These are phyloP conservation scores for Acipenser ruthenus DNA, from an alignment of 2,797 vertebrate species.

Conservation along the genomic window DNA sequence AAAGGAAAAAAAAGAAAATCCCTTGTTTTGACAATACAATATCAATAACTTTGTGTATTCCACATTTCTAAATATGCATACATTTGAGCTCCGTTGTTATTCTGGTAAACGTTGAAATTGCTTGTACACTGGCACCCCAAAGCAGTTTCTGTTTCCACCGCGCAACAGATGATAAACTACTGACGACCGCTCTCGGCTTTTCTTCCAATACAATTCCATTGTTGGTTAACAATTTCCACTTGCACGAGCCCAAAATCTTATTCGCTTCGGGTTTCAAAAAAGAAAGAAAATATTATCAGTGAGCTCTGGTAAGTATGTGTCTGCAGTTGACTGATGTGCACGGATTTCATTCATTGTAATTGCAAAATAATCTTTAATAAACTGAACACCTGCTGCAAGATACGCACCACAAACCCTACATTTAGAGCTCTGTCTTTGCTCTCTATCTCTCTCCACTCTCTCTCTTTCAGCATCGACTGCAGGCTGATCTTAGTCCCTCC, in stretches of 20 bases:
- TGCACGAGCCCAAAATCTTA: conserved; percentile 1
- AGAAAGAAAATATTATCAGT: not conserved
- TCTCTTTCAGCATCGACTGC: no score
- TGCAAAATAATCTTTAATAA: not conserved
- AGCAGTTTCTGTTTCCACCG: no score
- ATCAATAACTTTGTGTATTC: not conserved
- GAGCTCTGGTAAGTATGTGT: not conserved
- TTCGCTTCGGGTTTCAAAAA: no score
- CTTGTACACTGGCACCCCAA: no score
- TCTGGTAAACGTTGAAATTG: conserved; percentile 5
- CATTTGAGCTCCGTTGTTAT: not conserved
- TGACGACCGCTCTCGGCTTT: not conserved
- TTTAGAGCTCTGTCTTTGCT: not conserved
- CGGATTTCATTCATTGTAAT: not conserved
- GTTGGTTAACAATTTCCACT: conserved; percentile 6
- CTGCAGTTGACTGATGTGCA: not conserved
- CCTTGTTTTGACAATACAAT: no score
- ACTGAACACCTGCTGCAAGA: not conserved
- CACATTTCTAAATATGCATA: not conserved
- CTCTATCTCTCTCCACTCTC: not conserved
- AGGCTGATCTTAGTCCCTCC: not conserved
- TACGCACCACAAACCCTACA: not conserved
- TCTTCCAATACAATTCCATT: conserved; percentile 10
- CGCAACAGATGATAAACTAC: conserved; percentile 16
- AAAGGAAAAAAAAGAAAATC: no score